Percentiles rank a stretch among this genome's conserved stretches.
Evolutionary conservation across 2,113 vertebrate genomes (phyloP).

Genomic region (Budorcas taxicolor): DNA sequence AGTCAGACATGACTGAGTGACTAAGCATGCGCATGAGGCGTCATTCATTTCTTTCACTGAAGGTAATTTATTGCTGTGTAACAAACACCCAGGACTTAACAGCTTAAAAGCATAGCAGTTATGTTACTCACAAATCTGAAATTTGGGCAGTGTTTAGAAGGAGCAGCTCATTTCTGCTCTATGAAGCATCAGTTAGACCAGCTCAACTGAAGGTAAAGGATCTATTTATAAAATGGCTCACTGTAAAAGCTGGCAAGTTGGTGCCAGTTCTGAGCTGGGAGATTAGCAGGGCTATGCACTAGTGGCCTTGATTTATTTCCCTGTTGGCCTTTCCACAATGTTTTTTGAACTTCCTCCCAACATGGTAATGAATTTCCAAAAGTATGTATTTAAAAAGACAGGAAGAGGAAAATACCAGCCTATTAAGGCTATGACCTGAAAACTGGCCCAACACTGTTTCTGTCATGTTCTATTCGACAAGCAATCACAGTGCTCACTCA

Average conservation of each 20-base stretch:
- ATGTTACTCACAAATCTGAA: slow-evolving; percentile 18
- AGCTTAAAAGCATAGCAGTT: background rate
- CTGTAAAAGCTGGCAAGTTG: background rate
- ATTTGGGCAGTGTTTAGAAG: background rate
- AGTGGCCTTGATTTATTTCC: background rate
- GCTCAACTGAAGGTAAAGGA: background rate
- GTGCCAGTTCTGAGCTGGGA: background rate
- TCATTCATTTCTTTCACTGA: background rate
- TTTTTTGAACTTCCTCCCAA: background rate
- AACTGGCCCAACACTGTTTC: background rate
- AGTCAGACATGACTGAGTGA: background rate
- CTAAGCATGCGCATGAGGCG: background rate
- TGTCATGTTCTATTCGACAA: background rate
- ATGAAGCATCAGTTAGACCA: background rate
- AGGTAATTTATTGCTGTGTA: background rate
- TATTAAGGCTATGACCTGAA: background rate
- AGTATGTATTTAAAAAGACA: background rate
- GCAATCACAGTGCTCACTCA: background rate
- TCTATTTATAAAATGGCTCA: background rate
- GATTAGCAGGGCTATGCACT: background rate
- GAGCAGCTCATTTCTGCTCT: background rate
- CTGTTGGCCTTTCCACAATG: background rate
- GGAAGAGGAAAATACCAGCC: background rate
- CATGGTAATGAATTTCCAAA: background rate
- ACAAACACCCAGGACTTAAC: background rate